Evolutionary conservation across 2,797 vertebrate species (phyloP), one percentile per base, ranked within the genome.

Genomic region (Sebastes steindachneri): DNA sequence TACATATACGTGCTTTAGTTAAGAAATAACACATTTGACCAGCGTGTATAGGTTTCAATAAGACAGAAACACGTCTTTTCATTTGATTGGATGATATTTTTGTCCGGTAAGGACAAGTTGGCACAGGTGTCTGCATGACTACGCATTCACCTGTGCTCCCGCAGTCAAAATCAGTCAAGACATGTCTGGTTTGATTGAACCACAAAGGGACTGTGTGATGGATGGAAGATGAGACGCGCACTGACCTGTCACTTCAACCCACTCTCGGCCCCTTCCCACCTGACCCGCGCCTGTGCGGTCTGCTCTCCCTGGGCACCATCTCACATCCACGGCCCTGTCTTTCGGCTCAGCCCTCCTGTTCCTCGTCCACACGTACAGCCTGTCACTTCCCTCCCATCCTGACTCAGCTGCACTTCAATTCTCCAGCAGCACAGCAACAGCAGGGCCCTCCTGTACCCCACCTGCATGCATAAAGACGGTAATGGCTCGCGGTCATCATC

Each of bases 131-230:
- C 75, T 84, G 83, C 87, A 78, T 89, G 77, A 86, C 76, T 87
- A 68, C 31, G 2, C 71, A 72, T 83, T 88, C 79, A 84, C 80
- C 75, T 86, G 69, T 73, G 77, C 55, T 79, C 72, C 68, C 73
- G 75, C 86, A 80, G 87, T 94, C 89, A 86, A 68, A 74, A 33
- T 62, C 33, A 77, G 71, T 90, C 77, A 85, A 88, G 86, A 83
- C 69, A 55, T 79, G 76, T 78, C 53, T 74, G 68, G 37, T 88
- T 84, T 84, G 85, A 90, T 66, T 78, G 83, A 88, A 86, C 88
- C 93, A 86, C 90, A 86, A 81, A 88, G 87, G 91, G 77, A 89
- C 79, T 57, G 31, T 58, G 60, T 92, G 93, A 95, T 89, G 88
- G 93, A 93, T 84, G 60, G 83, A 88, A 77, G 86, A 91, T 79